phyloP scores from a whole-genome alignment of 2,797 vertebrate species.

The Glossophaga mutica region DNA sequence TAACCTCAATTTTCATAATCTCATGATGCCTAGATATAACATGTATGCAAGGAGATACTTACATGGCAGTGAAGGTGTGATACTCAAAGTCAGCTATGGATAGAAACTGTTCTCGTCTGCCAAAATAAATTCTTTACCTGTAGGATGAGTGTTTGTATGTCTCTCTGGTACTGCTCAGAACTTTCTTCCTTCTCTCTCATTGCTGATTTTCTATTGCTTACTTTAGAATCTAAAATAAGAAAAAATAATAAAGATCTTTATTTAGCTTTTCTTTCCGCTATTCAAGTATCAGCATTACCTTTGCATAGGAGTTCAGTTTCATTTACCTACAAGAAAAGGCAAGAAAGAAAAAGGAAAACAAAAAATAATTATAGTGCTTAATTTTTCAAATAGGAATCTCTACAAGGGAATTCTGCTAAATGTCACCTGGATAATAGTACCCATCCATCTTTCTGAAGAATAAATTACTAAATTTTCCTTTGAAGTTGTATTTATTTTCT shows the following conservation, averaged over 20 bases:
- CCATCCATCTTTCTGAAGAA: not conserved
- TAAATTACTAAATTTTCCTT: not conserved
- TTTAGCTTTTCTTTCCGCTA: not conserved
- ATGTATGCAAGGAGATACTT: not conserved
- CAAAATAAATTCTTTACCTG: slow-evolving; percentile 84
- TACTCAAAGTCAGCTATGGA: not conserved
- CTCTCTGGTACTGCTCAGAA: slow-evolving; percentile 84
- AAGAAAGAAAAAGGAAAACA: not conserved
- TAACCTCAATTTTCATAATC: not conserved
- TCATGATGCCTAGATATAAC: not conserved
- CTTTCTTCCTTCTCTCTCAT: slow-evolving; percentile 71
- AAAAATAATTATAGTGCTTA: not conserved
- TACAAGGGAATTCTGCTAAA: not conserved
- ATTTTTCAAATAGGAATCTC: not conserved
- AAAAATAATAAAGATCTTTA: slow-evolving; percentile 49
- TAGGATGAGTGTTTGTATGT: slow-evolving; percentile 87
- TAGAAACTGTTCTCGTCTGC: not conserved
- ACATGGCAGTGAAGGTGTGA: not conserved
- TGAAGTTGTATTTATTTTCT: not conserved
- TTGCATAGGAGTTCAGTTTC: not conserved
- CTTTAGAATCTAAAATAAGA: slow-evolving; percentile 71
- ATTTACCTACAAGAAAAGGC: not conserved
- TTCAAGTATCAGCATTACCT: not conserved
- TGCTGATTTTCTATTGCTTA: slow-evolving; percentile 77
- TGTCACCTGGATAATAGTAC: not conserved